Evolutionary conservation across 2,113 vertebrate species (phyloP), one percentile per base, ranked within the genome.

Genomic region (Prolemur simus): DNA sequence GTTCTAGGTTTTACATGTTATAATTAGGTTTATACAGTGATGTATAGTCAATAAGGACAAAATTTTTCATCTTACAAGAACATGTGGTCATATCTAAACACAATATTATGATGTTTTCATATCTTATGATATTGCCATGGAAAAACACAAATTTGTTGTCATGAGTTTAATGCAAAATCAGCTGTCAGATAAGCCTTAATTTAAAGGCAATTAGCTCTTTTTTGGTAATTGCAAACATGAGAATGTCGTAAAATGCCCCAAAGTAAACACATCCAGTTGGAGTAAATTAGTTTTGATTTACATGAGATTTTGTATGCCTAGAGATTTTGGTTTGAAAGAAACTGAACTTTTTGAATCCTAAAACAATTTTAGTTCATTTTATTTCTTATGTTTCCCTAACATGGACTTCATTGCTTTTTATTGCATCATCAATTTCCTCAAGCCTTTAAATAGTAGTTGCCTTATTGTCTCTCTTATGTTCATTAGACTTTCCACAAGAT

Each of bases 281-380:
- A 93, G 73, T 74, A 95, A 77, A 96, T 97, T 97, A 88, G 89
- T 66, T 97, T 93, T 89, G 80, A 95, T 95, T 96, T 97, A 88
- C 77, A 93, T 80, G 74, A 54, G 0, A 87, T 84, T 94, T 97
- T 95, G 60, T 87, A 87, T 83, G 86, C 47, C 52, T 86, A 66
- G 49, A 89, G 64, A 90, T 69, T 96, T 80, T 21, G 32, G 42
- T 29, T 89, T 69, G 37, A 74, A 91, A 89, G 83, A 85, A 94
- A 71, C 54, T 3, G 5, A 69, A 56, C 23, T 64, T 87, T 81
- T 39, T 69, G 60, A 95, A 87, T 85, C 52, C 37, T 92, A 66
- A 94, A 90, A 71, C 17, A 83, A 87, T 94, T 96, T 85, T 49
- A 74, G 27, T 69, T 96, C 54, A 69, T 96, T 96, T 93, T 91